Evolutionary conservation across 2,113 vertebrate species (phyloP), one percentile per base, ranked within the genome.

Genomic region (Sminthopsis crassicaudata): DNA sequence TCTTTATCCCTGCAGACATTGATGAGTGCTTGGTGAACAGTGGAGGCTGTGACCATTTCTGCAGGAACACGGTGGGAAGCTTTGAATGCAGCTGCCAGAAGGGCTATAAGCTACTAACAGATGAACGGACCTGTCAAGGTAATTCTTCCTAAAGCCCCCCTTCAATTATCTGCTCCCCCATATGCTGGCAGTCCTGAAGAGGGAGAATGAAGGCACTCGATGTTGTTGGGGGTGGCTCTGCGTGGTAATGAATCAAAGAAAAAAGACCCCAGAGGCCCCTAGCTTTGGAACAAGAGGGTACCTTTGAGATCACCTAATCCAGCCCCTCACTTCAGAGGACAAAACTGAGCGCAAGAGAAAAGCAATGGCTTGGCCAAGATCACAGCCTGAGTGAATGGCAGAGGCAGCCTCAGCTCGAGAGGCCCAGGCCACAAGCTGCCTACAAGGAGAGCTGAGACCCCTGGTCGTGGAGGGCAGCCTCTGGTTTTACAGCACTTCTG

Each of bases 1-100:
- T 0, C 0, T 93, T 96, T 16, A 0, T 95, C 95, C 46, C 92
- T 36, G 8, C 98, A 99, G 99, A 99, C 97, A 99, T 99, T 12
- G 99, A 99, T 42, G 99, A 99, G 97, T 99, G 99, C 96, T 98
- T 99, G 98, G 98, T 99, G 97, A 99, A 99, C 98, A 99, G 99
- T 0, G 99, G 99, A 0, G 99, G 99, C 97, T 99, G 99, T 5
- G 99, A 99, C 98, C 99, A 99, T 97, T 99, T 99, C 98, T 99
- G 99, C 98, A 95, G 99, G 51, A 99, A 99, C 98, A 99, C 99
- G 0, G 99, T 99, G 95, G 99, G 99, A 93, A 99, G 99, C 98
- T 99, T 99, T n/a, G 99, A 99, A 96, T 99, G 99, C 97, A 99
- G 99, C 98, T 99, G 99, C 97, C 99, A 99, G 97, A 99, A 99